Base-by-base conservation (phyloP, 1,140 invertebrate genomes). In the Laodelphax striatellus region DNA sequence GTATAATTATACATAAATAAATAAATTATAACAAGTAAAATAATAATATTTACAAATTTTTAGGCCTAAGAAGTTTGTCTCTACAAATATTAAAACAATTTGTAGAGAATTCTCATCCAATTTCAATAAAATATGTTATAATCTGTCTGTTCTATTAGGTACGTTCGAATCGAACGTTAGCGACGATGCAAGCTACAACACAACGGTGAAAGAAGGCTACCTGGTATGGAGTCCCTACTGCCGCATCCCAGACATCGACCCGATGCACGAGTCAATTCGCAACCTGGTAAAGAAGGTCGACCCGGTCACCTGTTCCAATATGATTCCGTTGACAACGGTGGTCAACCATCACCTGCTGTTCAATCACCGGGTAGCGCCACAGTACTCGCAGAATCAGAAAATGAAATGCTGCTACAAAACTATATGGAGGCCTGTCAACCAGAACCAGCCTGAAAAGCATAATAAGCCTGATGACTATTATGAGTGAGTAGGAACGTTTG, bases 171-270 rank as follows among this genome's bases (percentile, higher is more conserved):
- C 34, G 34, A 38, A 38, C 34, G 10, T 38, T 2, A 11, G 10
- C 11, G 34, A 38, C 34, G 34, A 38, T 11, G 4, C 11, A 1
- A 17, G 46, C 11, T 6, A 50, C 21, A 50, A 50, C 21, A 50
- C 9, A 1, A 19, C 46, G 46, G 52, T 52, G 55, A 62, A 70
- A 19, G 57, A 69, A 34, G 80, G 81, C 17, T 86, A 80, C 67
- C 70, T 88, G 43, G 80, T 89, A 1, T 83, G 81, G 71, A 87
- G 79, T 66, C 73, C 82, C 2, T 78, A 77, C 58, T 90, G 87
- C 65, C 76, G 79, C 61, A 86, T 90, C 65, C 78, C 82, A 1
- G 79, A 84, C 46, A 72, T 84, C 44, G 77, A 88, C 69, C 84
- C 86, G 0, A 78, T 82, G 65, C 81, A 86, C 62, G 70, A 76